Evolutionary conservation across 23 tunicate genomes (phyloP).

Genomic region (Corella eumyota): DNA sequence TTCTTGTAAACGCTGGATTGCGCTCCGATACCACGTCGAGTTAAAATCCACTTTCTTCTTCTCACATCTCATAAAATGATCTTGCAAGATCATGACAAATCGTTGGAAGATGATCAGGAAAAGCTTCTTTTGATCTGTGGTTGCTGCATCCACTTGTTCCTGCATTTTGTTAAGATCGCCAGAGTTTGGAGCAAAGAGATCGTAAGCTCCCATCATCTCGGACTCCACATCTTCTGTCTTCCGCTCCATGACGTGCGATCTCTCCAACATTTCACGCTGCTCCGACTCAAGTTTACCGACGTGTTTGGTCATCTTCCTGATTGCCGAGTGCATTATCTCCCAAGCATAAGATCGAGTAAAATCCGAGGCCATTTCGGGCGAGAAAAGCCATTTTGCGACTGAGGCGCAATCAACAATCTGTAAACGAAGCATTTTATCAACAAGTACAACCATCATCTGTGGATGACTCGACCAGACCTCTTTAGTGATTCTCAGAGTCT

Average conservation of each 20-base stretch:
- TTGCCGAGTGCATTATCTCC: conserved; percentile 97
- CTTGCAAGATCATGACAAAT: conserved; percentile 73
- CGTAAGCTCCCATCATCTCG: conserved; percentile 32
- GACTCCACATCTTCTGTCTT: conserved; percentile 35
- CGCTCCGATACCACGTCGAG: conserved; percentile 72
- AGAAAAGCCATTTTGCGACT: conserved; percentile 95
- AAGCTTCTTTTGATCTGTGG: conserved; percentile 88
- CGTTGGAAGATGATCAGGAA: conserved; percentile 93
- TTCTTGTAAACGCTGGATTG: conserved; percentile 81
- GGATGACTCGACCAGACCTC: conserved; percentile 87
- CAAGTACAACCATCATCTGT: conserved; percentile 89
- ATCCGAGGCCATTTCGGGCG: conserved; percentile 83
- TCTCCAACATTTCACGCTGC: conserved; percentile 36
- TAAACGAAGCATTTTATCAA: conserved; percentile 90
- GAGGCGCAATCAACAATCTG: conserved; percentile 92
- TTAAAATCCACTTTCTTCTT: conserved; percentile 18
- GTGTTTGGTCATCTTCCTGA: conserved; percentile 90
- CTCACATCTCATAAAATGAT: conserved; percentile 63
- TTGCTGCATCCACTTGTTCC: conserved; percentile 75
- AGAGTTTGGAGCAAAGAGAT: conserved; percentile 70
- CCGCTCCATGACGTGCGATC: conserved; percentile 29
- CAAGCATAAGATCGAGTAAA: conserved; percentile 82
- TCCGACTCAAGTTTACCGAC: conserved; percentile 40
- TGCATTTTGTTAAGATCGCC: conserved; percentile 52
- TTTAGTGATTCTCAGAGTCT: conserved; percentile 34